phyloP scores from a whole-genome alignment of 2,797 vertebrate genomes.

The Gila robusta region DNA sequence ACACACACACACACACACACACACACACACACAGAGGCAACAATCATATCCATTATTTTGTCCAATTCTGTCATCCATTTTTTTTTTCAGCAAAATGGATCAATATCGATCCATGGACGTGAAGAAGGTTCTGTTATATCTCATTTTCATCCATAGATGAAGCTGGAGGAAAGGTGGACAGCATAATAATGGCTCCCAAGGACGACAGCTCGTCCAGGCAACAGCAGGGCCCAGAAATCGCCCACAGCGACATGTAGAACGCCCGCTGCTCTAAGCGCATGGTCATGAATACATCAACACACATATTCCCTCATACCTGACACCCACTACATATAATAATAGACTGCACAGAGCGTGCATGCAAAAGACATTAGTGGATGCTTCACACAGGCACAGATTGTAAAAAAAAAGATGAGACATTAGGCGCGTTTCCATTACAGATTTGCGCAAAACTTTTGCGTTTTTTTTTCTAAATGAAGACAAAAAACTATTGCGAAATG shows the following conservation, averaged over 20 bases:
- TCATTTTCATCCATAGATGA: slow-evolving; percentile 27
- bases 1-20: background rate
- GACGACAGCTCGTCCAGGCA: slow-evolving; percentile 34
- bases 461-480: no score
- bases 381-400: background rate
- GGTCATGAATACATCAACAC: slow-evolving; percentile 34
- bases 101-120: slow-evolving; percentile 7
- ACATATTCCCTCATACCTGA: slow-evolving; percentile 43
- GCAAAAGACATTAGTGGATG: slow-evolving; percentile 25
- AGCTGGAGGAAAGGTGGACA: background rate
- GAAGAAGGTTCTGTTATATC: slow-evolving; percentile 28
- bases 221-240: slow-evolving; percentile 28
- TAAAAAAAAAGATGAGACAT: background rate
- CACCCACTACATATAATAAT: slow-evolving; percentile 34
- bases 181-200: slow-evolving; percentile 18
- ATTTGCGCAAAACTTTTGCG: no score
- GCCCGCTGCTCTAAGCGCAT: slow-evolving; percentile 34
- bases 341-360: slow-evolving; percentile 17
- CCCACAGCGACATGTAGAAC: slow-evolving; percentile 32
- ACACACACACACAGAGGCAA: background rate
- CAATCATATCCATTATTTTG: background rate
- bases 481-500: no score
- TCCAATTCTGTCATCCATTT: background rate
- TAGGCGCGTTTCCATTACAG: no score
- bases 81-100: background rate